Percentiles rank a stretch among this genome's conserved stretches.
These are phyloP conservation scores for Drosophila ironensis DNA, from an alignment of 1,140 invertebrate genomes.

Conservation along the genomic window DNA sequence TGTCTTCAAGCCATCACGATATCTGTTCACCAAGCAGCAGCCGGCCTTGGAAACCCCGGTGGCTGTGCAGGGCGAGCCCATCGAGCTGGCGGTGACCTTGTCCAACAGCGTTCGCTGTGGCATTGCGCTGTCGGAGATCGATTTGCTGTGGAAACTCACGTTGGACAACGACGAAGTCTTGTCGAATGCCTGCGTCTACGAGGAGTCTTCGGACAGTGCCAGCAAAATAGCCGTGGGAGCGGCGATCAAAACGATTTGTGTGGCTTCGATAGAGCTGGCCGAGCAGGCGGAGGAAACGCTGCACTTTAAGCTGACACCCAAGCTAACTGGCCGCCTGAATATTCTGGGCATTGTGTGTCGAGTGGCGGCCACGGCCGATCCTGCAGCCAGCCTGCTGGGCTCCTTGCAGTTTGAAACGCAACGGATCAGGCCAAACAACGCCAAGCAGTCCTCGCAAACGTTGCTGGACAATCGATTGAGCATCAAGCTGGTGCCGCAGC, in stretches of 20 bases:
- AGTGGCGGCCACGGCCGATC: constrained; percentile 77
- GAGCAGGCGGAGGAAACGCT: constrained; percentile 80
- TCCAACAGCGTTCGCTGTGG: constrained; percentile 84
- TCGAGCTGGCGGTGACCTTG: constrained; percentile 89
- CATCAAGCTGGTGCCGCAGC: constrained; percentile 86
- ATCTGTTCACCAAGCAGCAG: constrained; percentile 88
- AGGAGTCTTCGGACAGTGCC: constrained; percentile 67
- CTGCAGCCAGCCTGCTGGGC: constrained; percentile 83
- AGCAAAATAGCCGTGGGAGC: constrained; percentile 64
- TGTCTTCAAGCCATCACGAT: constrained; percentile 89
- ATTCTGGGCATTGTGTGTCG: constrained; percentile 82
- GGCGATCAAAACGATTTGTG: constrained; percentile 82
- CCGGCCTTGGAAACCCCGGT: constrained; percentile 84
- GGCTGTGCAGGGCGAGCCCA: constrained; percentile 90
- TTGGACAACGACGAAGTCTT: constrained; percentile 81
- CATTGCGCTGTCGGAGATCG: constrained; percentile 82
- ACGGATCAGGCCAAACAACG: constrained; percentile 82
- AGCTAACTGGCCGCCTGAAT: constrained; percentile 81
- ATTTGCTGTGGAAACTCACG: constrained; percentile 90
- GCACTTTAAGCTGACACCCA: constrained; percentile 82
- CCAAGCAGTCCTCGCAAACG: constrained; percentile 82
- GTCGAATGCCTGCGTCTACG: constrained; percentile 75
- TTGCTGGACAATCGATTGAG: constrained; percentile 85
- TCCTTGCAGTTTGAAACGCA: constrained; percentile 85
- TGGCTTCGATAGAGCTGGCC: constrained; percentile 79